phyloP scores from a whole-genome alignment of 2,797 vertebrate genomes.

The Hippoglossus hippoglossus region DNA sequence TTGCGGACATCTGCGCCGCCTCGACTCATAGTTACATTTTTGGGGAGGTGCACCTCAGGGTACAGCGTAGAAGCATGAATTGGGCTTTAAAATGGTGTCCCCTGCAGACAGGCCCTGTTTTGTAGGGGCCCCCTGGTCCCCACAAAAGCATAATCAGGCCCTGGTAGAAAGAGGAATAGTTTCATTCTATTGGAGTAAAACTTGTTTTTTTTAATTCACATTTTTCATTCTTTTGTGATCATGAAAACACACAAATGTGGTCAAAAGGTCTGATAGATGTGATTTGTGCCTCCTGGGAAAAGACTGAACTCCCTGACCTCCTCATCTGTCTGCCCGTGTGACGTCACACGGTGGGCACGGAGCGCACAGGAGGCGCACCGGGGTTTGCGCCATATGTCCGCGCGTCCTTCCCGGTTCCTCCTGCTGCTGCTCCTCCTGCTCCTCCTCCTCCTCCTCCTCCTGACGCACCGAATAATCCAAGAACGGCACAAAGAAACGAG shows the following conservation, averaged over 20 bases:
- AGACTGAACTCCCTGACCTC: slow-evolving; percentile 62
- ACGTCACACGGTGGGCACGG: slow-evolving; percentile 66
- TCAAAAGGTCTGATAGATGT: background rate
- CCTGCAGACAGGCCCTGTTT: too few relatives aligned
- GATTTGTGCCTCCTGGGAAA: slow-evolving; percentile 12
- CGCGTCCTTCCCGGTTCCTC: slow-evolving; percentile 14
- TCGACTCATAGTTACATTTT: too few relatives aligned
- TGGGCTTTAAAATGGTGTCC: too few relatives aligned
- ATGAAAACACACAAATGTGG: background rate
- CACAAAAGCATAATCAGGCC: too few relatives aligned
- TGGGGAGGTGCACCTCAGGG: too few relatives aligned
- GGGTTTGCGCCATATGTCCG: slow-evolving; percentile 56
- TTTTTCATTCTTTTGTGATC: background rate
- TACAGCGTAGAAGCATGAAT: too few relatives aligned
- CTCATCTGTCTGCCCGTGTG: slow-evolving; percentile 56
- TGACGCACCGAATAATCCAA: too few relatives aligned
- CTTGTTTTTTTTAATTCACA: background rate
- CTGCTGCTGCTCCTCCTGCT: background rate
- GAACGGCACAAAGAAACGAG: slow-evolving; percentile 4
- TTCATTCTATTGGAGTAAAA: too few relatives aligned
- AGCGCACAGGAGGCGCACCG: slow-evolving; percentile 63
- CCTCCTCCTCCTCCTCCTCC: background rate
- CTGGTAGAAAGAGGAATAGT: too few relatives aligned
- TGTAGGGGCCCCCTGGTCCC: too few relatives aligned
- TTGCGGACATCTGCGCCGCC: too few relatives aligned